Conservation (phyloP, 2,797 vertebrate genomes). For the Bryconaethiops microstoma region DNA sequence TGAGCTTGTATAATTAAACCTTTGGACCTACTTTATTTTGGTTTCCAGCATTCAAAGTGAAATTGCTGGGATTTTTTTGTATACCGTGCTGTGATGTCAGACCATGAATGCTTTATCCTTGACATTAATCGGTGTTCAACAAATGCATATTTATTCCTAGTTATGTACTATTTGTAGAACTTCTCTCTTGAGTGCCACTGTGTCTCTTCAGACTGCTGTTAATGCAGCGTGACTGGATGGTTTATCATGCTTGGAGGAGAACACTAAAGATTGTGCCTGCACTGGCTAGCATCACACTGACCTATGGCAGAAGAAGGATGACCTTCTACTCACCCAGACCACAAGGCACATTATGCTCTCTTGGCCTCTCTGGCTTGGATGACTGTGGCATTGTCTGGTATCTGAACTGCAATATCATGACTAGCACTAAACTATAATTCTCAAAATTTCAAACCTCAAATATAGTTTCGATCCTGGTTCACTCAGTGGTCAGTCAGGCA, state of each 20-base stretch:
- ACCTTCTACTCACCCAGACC: no score
- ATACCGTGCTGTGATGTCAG: background rate
- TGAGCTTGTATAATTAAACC: conserved; percentile 71
- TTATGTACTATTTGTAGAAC: background rate
- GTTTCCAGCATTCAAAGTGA: conserved; percentile 32
- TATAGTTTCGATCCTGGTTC: no score
- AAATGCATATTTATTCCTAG: background rate
- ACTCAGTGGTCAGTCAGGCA: no score
- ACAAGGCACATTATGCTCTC: no score
- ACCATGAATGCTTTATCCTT: background rate
- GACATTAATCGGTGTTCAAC: background rate
- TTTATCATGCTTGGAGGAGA: background rate
- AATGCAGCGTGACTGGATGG: background rate
- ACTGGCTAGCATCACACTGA: no score
- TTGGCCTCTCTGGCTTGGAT: no score
- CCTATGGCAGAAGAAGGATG: no score
- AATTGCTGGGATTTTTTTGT: conserved; percentile 6
- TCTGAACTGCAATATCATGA: no score
- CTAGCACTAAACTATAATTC: no score
- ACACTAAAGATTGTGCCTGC: background rate
- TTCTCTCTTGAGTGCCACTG: background rate
- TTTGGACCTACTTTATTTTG: conserved; percentile 57
- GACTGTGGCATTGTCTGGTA: no score
- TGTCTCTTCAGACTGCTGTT: background rate
- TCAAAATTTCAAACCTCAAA: no score